Conservation (phyloP, 1,140 invertebrate species). For the Nylanderia fulva region DNA sequence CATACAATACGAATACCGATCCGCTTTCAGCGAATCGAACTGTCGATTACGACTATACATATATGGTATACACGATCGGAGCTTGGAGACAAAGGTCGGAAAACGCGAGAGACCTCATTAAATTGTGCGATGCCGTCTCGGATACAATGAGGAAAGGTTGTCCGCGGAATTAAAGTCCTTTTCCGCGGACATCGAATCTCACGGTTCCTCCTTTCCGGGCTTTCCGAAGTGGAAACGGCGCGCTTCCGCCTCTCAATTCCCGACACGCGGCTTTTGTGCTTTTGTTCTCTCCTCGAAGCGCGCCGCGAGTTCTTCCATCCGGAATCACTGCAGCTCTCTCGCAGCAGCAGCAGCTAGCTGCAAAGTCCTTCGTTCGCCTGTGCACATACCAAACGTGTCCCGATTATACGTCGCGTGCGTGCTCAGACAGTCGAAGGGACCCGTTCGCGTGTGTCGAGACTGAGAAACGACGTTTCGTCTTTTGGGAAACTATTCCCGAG, state of each 20-base stretch:
- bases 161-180: not conserved
- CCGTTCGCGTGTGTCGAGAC: slow-evolving; percentile 30
- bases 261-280: slow-evolving; percentile 44
- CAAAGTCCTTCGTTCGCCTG: slow-evolving; percentile 10
- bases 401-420: slow-evolving; percentile 57
- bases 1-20: not conserved
- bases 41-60: slow-evolving; percentile 18
- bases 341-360: no score
- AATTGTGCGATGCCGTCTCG: not conserved
- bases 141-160: slow-evolving; percentile 11
- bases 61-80: no score
- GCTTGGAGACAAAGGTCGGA: slow-evolving; percentile 7
- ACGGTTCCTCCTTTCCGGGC: not conserved
- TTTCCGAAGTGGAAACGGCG: not conserved
- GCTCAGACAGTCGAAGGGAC: slow-evolving; percentile 48
- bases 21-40: not conserved
- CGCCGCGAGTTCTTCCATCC: not conserved
- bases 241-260: slow-evolving; percentile 34
- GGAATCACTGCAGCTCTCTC: slow-evolving; percentile 43
- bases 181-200: not conserved
- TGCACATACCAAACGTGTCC: slow-evolving; percentile 45
- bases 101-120: slow-evolving; percentile 15
- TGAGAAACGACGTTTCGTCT: slow-evolving; percentile 8
- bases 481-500: slow-evolving; percentile 19
- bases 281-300: slow-evolving; percentile 9